These are phyloP conservation scores for Sebastes itinus DNA, from an alignment of 2,797 vertebrate species.

Conservation along the genomic window DNA sequence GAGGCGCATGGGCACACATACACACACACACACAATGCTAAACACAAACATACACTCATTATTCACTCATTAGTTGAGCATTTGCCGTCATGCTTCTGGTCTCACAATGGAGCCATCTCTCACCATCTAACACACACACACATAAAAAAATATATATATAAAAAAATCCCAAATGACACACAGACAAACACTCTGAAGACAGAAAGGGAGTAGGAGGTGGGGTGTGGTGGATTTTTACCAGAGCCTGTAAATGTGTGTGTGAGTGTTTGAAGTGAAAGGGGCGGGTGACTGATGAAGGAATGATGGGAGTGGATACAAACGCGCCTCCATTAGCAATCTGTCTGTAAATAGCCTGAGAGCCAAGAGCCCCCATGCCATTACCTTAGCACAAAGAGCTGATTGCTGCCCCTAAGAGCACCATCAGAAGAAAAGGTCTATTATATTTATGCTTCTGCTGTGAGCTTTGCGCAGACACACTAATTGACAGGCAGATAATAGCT, in stretches of 20 bases:
- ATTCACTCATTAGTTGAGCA: slow-evolving; percentile 61
- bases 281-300: slow-evolving; percentile 64
- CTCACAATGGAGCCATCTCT: slow-evolving; percentile 44
- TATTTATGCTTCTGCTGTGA: slow-evolving; percentile 35
- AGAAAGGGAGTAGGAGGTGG: background rate
- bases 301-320: slow-evolving; percentile 66
- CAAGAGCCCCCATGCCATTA: slow-evolving; percentile 52
- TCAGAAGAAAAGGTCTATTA: slow-evolving; percentile 40
- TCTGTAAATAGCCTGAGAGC: slow-evolving; percentile 58
- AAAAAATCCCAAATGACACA: background rate
- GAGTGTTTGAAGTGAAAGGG: slow-evolving; percentile 63
- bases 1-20: no score
- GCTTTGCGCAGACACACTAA: slow-evolving; percentile 38
- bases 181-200: slow-evolving; percentile 6
- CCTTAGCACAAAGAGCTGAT: slow-evolving; percentile 67
- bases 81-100: slow-evolving; percentile 33
- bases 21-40: slow-evolving; percentile 15
- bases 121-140: slow-evolving; percentile 14
- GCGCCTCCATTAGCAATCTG: slow-evolving; percentile 72
- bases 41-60: slow-evolving; percentile 55
- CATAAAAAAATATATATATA: background rate
- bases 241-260: slow-evolving; percentile 30
- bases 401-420: slow-evolving; percentile 45
- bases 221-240: slow-evolving; percentile 51
- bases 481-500: slow-evolving; percentile 29